Evolutionary conservation across 1,140 invertebrate species (phyloP).

Genomic region (Heliconius melpomene): DNA sequence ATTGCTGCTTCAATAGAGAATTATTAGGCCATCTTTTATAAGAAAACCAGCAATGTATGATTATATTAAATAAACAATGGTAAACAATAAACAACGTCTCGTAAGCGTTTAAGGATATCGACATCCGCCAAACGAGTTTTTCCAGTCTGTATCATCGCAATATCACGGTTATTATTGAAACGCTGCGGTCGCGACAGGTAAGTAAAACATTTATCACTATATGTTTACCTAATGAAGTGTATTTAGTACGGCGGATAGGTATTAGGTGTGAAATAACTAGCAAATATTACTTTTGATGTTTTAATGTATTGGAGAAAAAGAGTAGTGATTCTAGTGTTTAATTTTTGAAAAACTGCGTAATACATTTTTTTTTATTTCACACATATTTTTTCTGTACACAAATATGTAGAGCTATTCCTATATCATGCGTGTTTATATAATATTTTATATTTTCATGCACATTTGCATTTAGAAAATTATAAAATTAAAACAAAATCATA

Average conservation of each 20-base stretch:
- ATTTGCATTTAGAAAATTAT: not conserved
- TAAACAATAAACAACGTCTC: constrained; percentile 35
- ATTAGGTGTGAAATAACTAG: constrained; percentile 36
- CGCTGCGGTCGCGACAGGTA: constrained; percentile 75
- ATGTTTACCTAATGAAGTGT: constrained; percentile 65
- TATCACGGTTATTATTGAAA: constrained; percentile 80
- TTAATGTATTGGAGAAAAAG: not conserved
- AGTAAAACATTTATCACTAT: constrained; percentile 76
- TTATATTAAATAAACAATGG: not conserved
- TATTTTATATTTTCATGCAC: not conserved
- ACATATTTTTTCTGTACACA: not conserved
- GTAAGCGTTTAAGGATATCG: constrained; percentile 76
- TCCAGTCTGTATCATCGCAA: constrained; percentile 80
- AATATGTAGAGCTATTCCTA: not conserved
- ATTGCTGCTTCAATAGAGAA: constrained; percentile 16
- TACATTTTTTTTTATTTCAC: not conserved
- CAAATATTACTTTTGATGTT: constrained; percentile 21
- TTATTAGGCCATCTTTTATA: not conserved
- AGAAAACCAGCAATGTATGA: constrained; percentile 22
- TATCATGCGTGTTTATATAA: no score
- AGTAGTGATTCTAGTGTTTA: not conserved
- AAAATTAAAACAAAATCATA: constrained; percentile 26
- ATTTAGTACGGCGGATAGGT: constrained; percentile 26
- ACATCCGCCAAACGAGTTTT: constrained; percentile 79
- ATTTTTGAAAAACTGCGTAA: not conserved